These are phyloP conservation scores for Drosophila rhopaloa DNA, from an alignment of 1,140 invertebrate species.

Conservation along the genomic window DNA sequence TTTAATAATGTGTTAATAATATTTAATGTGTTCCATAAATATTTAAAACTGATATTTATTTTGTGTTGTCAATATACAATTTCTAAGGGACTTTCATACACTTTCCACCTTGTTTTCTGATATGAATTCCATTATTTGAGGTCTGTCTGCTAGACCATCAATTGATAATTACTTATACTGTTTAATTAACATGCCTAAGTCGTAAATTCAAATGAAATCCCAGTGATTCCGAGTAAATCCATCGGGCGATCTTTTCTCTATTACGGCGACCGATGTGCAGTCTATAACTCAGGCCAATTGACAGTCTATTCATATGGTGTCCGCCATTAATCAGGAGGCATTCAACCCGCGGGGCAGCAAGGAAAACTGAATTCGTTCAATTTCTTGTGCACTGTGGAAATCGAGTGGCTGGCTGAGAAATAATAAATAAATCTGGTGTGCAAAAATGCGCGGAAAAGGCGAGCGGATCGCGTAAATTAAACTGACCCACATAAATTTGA, in stretches of 20 bases:
- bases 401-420: slow-evolving; percentile 29
- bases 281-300: slow-evolving; percentile 66
- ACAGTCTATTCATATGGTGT: slow-evolving; percentile 57
- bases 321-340: slow-evolving; percentile 62
- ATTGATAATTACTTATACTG: slow-evolving; percentile 27
- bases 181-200: slow-evolving; percentile 40
- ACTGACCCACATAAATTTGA: slow-evolving; percentile 79
- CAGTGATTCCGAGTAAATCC: slow-evolving; percentile 19
- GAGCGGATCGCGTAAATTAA: slow-evolving; percentile 73
- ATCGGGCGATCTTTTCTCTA: slow-evolving; percentile 32
- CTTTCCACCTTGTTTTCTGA: slow-evolving; percentile 9
- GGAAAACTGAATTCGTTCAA: slow-evolving; percentile 37
- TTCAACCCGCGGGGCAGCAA: slow-evolving; percentile 48
- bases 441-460: slow-evolving; percentile 48
- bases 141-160: slow-evolving; percentile 8
- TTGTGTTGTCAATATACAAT: too few relatives aligned
- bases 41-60: too few relatives aligned
- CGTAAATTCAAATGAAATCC: slow-evolving; percentile 41
- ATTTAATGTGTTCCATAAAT: too few relatives aligned
- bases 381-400: slow-evolving; percentile 44
- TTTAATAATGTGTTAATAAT: too few relatives aligned
- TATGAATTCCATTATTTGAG: slow-evolving; percentile 1
- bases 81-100: neutral
- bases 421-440: slow-evolving; percentile 67
- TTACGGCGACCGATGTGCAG: slow-evolving; percentile 30